Base-by-base conservation (phyloP, 2,888 invertebrate species). In the Margaritifera margaritifera region DNA sequence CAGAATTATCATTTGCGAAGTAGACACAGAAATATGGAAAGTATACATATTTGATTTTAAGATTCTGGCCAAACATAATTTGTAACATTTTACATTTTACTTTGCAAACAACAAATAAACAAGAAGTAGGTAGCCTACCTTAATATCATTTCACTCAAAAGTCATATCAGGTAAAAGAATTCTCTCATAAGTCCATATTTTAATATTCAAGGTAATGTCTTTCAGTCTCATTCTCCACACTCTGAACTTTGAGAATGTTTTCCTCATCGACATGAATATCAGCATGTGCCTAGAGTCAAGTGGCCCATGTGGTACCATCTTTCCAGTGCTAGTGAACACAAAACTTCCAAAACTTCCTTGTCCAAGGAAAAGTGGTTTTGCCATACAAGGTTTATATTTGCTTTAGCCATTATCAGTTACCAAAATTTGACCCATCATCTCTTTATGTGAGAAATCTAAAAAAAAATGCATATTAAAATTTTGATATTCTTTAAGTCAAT, bases 311-410 rank as follows among this genome's bases (percentile, higher is more conserved):
- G 74, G 69, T 51, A 58, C 68, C 20, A 55, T 61, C 52, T 61
- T 57, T 27, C 52, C 61, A 4, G 64, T 78, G n/a, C 65, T 76
- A 25, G 56, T 66, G 25, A 73, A 78, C 42, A 69, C 71, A 22
- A 54, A 78, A 8, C 69, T 80, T 3, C 69, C 68, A 51, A 78
- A 76, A 67, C 63, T 68, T 20, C 72, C 67, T 3, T 80, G 79
- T 67, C 59, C 69, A 20, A 55, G 71, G 42, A 68, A 72, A 15
- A 69, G 66, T 55, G 69, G 63, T 27, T 79, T 74, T 55, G 57
- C 24, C 19, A 31, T 71, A 18, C 22, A 53, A 56, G 62, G 74
- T 74, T 53, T 55, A 59, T 22, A 62, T 22, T 25, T n/a, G 31
- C 19, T 55, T 56, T 19, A 58, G 50, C 15, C 0, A 1, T 42